These are phyloP conservation scores for Steinernema hermaphroditum DNA, from an alignment of 2,888 invertebrate species.

Conservation along the genomic window DNA sequence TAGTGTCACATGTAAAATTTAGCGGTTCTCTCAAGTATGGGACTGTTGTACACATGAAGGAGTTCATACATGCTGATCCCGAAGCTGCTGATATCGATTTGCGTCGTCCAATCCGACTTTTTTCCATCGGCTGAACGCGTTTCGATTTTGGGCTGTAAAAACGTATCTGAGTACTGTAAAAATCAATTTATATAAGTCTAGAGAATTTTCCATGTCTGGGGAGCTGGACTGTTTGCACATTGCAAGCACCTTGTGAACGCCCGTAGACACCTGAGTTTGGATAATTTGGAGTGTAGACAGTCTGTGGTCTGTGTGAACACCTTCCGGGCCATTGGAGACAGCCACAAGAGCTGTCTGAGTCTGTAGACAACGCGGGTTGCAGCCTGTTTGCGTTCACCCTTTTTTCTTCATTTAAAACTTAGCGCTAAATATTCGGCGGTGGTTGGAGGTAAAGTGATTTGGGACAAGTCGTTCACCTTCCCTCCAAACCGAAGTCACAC, in stretches of 20 bases:
- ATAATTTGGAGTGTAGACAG: too few species aligned
- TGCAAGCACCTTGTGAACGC: too few species aligned
- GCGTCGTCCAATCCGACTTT: background rate
- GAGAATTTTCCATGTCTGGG: too few species aligned
- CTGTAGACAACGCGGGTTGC: too few species aligned
- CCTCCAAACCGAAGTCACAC: background rate
- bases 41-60: background rate
- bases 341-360: too few species aligned
- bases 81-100: background rate
- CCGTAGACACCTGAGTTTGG: too few species aligned
- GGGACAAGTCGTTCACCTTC: background rate
- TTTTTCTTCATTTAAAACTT: background rate
- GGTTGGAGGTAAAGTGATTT: background rate
- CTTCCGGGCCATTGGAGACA: too few species aligned
- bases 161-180: background rate
- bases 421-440: background rate
- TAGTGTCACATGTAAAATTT: background rate
- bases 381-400: too few species aligned
- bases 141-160: background rate
- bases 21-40: background rate
- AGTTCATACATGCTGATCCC: constrained; percentile 2
- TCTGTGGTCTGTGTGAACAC: too few species aligned
- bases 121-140: too few species aligned
- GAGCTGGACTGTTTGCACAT: too few species aligned
- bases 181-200: too few species aligned